phyloP scores from a whole-genome alignment of 2,888 invertebrate genomes.

The Cerceris ruficornis region DNA sequence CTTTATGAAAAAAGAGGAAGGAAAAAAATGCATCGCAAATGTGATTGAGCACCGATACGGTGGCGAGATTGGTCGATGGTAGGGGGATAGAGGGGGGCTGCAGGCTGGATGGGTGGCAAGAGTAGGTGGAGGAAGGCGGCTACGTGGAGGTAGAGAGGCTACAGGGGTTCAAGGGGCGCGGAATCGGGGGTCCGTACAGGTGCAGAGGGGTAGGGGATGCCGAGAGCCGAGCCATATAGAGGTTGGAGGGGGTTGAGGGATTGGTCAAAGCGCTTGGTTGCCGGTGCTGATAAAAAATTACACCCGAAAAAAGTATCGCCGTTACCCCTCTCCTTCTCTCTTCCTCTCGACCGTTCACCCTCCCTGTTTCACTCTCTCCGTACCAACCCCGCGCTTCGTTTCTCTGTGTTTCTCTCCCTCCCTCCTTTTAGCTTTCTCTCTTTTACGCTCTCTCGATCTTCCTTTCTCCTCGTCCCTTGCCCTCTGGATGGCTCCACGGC shows the following conservation, averaged over 20 bases:
- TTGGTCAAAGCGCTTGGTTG: slow-evolving; percentile 76
- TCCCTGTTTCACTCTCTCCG: slow-evolving; percentile 28
- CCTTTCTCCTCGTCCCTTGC: slow-evolving; percentile 9
- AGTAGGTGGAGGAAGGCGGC: slow-evolving; percentile 36
- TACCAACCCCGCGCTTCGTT: not conserved
- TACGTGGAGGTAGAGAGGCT: slow-evolving; percentile 19
- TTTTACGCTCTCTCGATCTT: slow-evolving; percentile 19
- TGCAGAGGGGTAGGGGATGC: slow-evolving; percentile 49
- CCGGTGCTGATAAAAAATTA: slow-evolving; percentile 79
- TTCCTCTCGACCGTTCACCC: slow-evolving; percentile 33
- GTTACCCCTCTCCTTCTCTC: slow-evolving; percentile 56
- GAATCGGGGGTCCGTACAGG: slow-evolving; percentile 60
- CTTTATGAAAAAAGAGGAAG: slow-evolving; percentile 79
- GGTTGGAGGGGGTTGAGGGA: slow-evolving; percentile 69
- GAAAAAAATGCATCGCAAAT: slow-evolving; percentile 81
- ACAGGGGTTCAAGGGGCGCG: slow-evolving; percentile 42
- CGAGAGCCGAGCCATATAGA: slow-evolving; percentile 58
- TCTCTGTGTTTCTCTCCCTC: slow-evolving; percentile 13
- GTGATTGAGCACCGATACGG: slow-evolving; percentile 81
- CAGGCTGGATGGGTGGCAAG: slow-evolving; percentile 37
- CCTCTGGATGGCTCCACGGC: slow-evolving; percentile 55
- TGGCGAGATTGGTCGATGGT: slow-evolving; percentile 76
- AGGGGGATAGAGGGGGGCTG: slow-evolving; percentile 55
- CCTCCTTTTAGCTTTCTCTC: slow-evolving; percentile 7
- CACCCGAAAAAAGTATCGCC: slow-evolving; percentile 76